Conservation (phyloP, 2,113 vertebrate species). For the Orthonyx spaldingii region DNA sequence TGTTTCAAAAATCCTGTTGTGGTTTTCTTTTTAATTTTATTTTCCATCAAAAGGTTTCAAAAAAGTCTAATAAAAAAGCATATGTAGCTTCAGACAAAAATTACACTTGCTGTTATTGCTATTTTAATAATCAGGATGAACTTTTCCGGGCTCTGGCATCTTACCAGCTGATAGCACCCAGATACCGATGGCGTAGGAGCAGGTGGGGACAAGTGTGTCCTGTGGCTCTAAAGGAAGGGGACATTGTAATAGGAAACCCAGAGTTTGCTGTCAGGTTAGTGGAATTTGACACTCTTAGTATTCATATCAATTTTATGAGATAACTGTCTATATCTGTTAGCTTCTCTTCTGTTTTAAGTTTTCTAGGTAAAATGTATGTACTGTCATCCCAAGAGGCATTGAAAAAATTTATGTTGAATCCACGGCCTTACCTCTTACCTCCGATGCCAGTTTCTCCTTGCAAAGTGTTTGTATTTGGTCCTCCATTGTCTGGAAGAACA, state of each 20-base stretch:
- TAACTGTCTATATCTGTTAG: not conserved
- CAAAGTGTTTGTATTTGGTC: slow-evolving; percentile 84
- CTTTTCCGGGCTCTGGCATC: slow-evolving; percentile 75
- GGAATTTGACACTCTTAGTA: not conserved
- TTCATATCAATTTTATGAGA: not conserved
- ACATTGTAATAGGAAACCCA: slow-evolving; percentile 72
- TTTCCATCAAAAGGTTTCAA: not conserved
- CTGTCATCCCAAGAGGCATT: slow-evolving; percentile 82
- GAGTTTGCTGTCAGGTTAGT: slow-evolving; percentile 84
- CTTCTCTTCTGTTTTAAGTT: slow-evolving; percentile 72
- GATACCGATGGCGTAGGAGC: slow-evolving; percentile 87
- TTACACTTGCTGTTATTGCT: not conserved
- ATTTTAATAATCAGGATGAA: slow-evolving; percentile 76
- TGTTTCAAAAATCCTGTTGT: not conserved
- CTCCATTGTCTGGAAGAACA: slow-evolving; percentile 80
- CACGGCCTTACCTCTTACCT: slow-evolving; percentile 84
- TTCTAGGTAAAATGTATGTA: slow-evolving; percentile 89
- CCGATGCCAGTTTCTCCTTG: slow-evolving; percentile 87
- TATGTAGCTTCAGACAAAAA: not conserved
- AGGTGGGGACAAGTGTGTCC: slow-evolving; percentile 86
- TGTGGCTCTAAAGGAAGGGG: slow-evolving; percentile 84
- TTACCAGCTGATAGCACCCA: slow-evolving; percentile 68
- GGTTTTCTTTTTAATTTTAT: not conserved
- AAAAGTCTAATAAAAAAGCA: not conserved
- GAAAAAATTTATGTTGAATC: slow-evolving; percentile 80